Percentiles rank a stretch among this genome's conserved stretches.
phyloP scores from a whole-genome alignment of 53 echinoderm and acorn worm genomes.

The Zoroaster sp. region DNA sequence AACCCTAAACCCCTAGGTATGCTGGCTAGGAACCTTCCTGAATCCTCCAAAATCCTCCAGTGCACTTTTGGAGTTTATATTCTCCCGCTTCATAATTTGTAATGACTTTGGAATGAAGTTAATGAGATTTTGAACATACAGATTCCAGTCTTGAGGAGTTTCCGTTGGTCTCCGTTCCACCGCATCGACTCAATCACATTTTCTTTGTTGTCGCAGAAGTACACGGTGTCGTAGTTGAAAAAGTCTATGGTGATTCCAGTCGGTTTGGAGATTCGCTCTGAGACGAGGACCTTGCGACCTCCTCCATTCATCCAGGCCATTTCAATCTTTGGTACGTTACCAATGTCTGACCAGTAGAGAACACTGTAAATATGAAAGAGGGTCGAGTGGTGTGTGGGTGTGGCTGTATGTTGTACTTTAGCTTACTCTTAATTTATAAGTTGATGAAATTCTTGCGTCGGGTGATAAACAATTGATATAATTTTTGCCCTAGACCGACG shows the following conservation, averaged over 20 bases:
- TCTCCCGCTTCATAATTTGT: too few relatives aligned
- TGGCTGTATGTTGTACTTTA: not conserved
- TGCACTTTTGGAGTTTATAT: too few relatives aligned
- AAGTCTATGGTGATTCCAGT: conserved; percentile 74
- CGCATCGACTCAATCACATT: conserved; percentile 55
- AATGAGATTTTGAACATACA: too few relatives aligned
- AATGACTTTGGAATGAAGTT: too few relatives aligned
- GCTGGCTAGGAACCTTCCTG: too few relatives aligned
- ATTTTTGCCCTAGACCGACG: too few relatives aligned
- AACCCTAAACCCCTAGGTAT: too few relatives aligned
- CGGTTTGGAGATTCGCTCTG: conserved; percentile 27
- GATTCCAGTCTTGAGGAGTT: not conserved
- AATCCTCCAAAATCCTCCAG: too few relatives aligned
- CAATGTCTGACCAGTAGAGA: conserved; percentile 71
- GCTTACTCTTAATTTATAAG: not conserved
- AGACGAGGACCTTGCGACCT: conserved; percentile 57
- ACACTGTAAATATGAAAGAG: conserved; percentile 15
- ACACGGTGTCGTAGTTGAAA: conserved; percentile 51
- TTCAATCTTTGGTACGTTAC: conserved; percentile 56
- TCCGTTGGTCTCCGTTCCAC: conserved; percentile 54
- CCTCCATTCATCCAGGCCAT: conserved; percentile 67
- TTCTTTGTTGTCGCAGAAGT: conserved; percentile 65
- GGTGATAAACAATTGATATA: too few relatives aligned
- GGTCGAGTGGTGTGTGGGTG: not conserved
- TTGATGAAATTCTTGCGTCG: too few relatives aligned